These are phyloP conservation scores for Neostethus bicornis DNA, from an alignment of 2,797 vertebrate genomes.

Conservation along the genomic window DNA sequence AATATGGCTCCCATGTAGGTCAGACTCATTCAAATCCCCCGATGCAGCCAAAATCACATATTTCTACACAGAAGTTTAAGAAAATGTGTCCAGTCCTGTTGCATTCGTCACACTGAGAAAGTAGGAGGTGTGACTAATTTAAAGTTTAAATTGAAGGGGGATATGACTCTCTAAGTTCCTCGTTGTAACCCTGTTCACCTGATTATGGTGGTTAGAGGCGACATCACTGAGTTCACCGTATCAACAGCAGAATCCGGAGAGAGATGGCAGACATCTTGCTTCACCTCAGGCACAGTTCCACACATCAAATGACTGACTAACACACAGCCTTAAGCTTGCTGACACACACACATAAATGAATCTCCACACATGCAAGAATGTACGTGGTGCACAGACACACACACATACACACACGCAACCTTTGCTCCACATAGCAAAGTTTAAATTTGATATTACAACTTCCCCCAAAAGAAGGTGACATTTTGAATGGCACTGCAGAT, in stretches of 20 bases:
- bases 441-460: constrained; percentile 68
- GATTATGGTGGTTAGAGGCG: constrained; percentile 74
- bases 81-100: constrained; percentile 67
- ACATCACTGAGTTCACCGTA: constrained; percentile 71
- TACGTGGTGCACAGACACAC: constrained; percentile 30
- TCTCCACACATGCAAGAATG: constrained; percentile 29
- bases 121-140: constrained; percentile 70
- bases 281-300: constrained; percentile 75
- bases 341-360: constrained; percentile 42
- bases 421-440: constrained; percentile 71
- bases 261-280: constrained; percentile 82
- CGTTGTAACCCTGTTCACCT: constrained; percentile 60
- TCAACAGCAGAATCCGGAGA: constrained; percentile 76
- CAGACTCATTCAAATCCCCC: constrained; percentile 62
- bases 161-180: constrained; percentile 68
- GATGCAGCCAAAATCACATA: constrained; percentile 70
- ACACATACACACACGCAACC: constrained; percentile 9
- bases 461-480: constrained; percentile 69
- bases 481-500: constrained; percentile 57
- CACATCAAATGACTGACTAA: constrained; percentile 80
- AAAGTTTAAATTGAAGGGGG: constrained; percentile 71
- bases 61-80: constrained; percentile 68
- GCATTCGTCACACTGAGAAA: constrained; percentile 66
- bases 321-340: constrained; percentile 68
- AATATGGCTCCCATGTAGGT: constrained; percentile 65